phyloP scores from a whole-genome alignment of 2,888 invertebrate species.

The Rapana venosa region DNA sequence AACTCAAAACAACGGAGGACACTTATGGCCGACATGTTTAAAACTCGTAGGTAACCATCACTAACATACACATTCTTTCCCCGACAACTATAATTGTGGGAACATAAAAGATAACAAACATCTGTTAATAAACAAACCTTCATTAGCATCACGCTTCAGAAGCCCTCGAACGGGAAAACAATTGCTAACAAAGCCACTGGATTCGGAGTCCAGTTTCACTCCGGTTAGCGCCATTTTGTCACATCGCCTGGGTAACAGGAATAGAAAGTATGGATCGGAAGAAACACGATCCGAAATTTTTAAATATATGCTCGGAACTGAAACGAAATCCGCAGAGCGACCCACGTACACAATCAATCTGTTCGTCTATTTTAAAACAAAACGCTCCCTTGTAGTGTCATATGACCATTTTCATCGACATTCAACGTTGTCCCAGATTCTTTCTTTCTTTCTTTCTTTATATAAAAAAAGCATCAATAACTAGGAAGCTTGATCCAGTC shows the following conservation, averaged over 20 bases:
- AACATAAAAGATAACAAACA: too few species aligned
- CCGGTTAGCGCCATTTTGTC: conserved; percentile 73
- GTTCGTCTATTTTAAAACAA: too few species aligned
- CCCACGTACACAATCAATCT: not conserved
- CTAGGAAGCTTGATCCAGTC: too few species aligned
- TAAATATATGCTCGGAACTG: not conserved
- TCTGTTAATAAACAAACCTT: conserved; percentile 11
- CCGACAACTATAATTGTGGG: too few species aligned
- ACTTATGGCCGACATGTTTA: too few species aligned
- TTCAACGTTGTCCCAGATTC: not conserved
- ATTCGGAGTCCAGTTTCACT: conserved; percentile 71
- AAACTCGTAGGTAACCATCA: too few species aligned
- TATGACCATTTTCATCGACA: not conserved
- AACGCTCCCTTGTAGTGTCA: not conserved
- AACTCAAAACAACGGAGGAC: too few species aligned
- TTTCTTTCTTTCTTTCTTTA: too few species aligned
- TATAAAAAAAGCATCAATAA: too few species aligned
- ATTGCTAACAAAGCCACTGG: conserved; percentile 69
- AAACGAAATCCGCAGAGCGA: not conserved
- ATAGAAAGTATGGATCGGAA: conserved; percentile 37
- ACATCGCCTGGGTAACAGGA: conserved; percentile 69
- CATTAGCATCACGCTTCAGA: conserved; percentile 1
- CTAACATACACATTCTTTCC: too few species aligned
- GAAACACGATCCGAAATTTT: not conserved
- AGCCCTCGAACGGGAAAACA: conserved; percentile 73